Percentiles rank a stretch among this genome's conserved stretches.
These are phyloP conservation scores for Choloepus hoffmanni DNA, from an alignment of 2,113 vertebrate genomes.

Conservation along the genomic window DNA sequence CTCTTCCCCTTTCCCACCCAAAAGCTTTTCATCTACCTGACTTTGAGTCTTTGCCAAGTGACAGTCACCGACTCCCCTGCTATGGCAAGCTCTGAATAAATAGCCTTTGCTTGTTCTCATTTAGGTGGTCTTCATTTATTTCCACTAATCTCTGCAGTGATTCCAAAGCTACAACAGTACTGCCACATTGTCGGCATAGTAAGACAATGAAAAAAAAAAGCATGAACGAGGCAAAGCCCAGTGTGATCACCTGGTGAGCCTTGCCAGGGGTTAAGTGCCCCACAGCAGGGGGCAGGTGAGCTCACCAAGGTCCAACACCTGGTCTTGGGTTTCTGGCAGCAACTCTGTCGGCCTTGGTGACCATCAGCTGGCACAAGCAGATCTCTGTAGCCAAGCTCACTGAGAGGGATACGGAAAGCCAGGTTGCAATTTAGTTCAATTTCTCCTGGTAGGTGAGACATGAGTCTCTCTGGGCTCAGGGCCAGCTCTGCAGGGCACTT, in stretches of 20 bases:
- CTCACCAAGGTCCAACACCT: neutral
- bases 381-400: neutral
- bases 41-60: too few species aligned
- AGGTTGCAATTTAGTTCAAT: neutral
- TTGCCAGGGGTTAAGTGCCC: neutral
- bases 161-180: neutral
- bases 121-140: neutral
- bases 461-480: rapidly evolving
- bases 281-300: neutral
- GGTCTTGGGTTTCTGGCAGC: neutral
- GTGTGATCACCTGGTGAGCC: neutral
- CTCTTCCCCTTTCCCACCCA: too few species aligned
- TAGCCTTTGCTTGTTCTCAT: too few species aligned
- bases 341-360: neutral
- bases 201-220: neutral
- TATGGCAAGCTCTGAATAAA: too few species aligned
- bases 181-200: neutral
- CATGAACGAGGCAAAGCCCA: neutral
- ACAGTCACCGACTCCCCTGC: too few species aligned
- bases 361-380: neutral
- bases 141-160: neutral
- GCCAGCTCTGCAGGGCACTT: rapidly evolving
- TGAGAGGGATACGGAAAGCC: neutral
- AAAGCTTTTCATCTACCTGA: too few species aligned
- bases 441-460: neutral